Base-by-base conservation (phyloP, 2,888 invertebrate genomes). In the Drosophila eohydei region DNA sequence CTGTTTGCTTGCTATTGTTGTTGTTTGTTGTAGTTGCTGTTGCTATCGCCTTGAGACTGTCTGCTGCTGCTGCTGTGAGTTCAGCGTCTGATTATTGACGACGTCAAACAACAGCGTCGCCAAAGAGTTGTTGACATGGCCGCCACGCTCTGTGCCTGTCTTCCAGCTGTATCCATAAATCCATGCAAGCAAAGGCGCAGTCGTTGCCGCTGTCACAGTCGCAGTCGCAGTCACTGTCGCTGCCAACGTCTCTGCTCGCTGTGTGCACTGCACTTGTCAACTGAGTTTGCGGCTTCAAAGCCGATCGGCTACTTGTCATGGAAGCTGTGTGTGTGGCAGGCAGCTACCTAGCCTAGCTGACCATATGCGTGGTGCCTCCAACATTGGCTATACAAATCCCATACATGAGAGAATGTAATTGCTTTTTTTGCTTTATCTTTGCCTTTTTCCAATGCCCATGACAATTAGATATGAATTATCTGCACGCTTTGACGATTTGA, bases 391-490 rank as follows among this genome's bases (percentile, higher is more conserved):
- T 87, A 76, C 78, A 83, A 80, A 73, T 83, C 54, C 68, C 70
- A 74, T 63, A 59, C 60, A 58, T 56, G 73, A 67, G 66, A 75
- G 68, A 81, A 54, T 78, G 36, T 63, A 55, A 26, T 30, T 63
- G 34, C 12, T 65, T 55, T 54, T 46, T 62, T 55, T 57, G 26
- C 28, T 28, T 36, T 58, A 28, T 67, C 26, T 58, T 56, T 70
- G 48, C 30, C 9, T n/a, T 55, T 58, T 65, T 55, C 48, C 66
- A 62, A 58, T 67, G 63, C 58, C 52, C 63, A 38, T 62, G 48
- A 78, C 83, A 83, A 88, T 88, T 88, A 86, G 83, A 86, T 83
- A 88, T 67, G 71, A 89, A 87, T 84, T 84, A 89, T 89, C 89
- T 84, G 88, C 84, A 84, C 89, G 81, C 79, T 83, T 81, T 86